These are phyloP conservation scores for Zonotrichia albicollis DNA, from an alignment of 2,797 vertebrate genomes.

Conservation along the genomic window DNA sequence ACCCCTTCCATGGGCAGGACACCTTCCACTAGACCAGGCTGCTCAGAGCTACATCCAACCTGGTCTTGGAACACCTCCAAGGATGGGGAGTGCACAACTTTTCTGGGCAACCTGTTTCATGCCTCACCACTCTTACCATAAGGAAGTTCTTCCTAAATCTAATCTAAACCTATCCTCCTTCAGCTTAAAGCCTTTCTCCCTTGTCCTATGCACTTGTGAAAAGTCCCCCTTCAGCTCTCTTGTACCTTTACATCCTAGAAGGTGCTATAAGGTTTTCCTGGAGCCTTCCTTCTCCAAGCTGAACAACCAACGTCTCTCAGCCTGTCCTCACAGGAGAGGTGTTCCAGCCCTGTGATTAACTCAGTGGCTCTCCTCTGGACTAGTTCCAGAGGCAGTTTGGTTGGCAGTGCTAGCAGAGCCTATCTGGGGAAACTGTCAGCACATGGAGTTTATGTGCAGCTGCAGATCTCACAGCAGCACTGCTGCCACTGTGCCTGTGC, in stretches of 20 bases:
- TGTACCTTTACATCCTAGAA: neutral
- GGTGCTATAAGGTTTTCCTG: neutral
- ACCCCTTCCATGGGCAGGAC: neutral
- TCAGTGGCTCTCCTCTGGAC: neutral
- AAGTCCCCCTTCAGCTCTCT: neutral
- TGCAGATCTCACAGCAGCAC: neutral
- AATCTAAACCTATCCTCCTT: neutral
- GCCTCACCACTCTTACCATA: neutral
- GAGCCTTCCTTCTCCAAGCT: neutral
- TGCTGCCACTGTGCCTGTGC: neutral
- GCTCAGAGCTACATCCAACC: neutral
- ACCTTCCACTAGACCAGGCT: neutral
- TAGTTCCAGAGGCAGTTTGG: neutral
- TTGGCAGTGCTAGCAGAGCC: neutral
- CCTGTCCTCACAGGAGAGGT: neutral
- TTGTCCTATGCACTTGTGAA: neutral
- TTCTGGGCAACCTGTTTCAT: neutral
- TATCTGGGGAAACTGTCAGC: neutral
- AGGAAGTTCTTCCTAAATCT: neutral
- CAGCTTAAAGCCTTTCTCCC: neutral
- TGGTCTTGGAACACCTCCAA: neutral
- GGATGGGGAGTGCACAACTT: neutral
- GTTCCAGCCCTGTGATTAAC: neutral
- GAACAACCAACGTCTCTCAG: neutral
- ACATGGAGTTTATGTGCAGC: fast-evolving